Conservation (phyloP, 2,888 invertebrate species). For the Iphiclides podalirius region DNA sequence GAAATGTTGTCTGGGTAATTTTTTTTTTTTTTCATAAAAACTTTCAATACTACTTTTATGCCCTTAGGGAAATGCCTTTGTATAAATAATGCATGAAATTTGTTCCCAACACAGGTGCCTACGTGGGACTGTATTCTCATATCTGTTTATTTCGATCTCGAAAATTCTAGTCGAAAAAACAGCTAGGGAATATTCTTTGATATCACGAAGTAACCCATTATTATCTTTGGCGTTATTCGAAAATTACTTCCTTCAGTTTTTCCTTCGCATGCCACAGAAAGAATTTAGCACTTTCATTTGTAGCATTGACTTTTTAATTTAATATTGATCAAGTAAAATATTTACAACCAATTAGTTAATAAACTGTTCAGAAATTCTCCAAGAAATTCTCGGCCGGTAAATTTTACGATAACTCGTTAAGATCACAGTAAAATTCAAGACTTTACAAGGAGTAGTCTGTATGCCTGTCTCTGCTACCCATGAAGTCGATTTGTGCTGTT, state of each 20-base stretch:
- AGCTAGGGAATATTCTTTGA: background rate
- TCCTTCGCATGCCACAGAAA: background rate
- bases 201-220: background rate
- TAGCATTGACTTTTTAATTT: too few relatives aligned
- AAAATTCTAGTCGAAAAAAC: background rate
- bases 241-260: background rate
- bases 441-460: too few relatives aligned
- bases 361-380: too few relatives aligned
- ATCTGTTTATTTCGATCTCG: background rate
- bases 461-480: too few relatives aligned
- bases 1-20: too few relatives aligned
- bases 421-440: too few relatives aligned
- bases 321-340: too few relatives aligned
- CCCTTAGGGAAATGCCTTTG: slow-evolving; percentile 31
- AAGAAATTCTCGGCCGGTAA: too few relatives aligned
- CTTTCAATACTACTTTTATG: slow-evolving; percentile 10
- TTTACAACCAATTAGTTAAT: too few relatives aligned
- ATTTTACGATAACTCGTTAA: too few relatives aligned
- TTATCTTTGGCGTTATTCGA: background rate
- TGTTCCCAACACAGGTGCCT: slow-evolving; percentile 31
- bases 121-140: background rate
- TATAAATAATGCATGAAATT: slow-evolving; percentile 47
- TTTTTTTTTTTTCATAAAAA: slow-evolving; percentile 1
- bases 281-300: too few relatives aligned
- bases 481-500: too few relatives aligned